These are phyloP conservation scores for Picathartes gymnocephalus DNA, from an alignment of 2,113 vertebrate genomes.

Conservation along the genomic window DNA sequence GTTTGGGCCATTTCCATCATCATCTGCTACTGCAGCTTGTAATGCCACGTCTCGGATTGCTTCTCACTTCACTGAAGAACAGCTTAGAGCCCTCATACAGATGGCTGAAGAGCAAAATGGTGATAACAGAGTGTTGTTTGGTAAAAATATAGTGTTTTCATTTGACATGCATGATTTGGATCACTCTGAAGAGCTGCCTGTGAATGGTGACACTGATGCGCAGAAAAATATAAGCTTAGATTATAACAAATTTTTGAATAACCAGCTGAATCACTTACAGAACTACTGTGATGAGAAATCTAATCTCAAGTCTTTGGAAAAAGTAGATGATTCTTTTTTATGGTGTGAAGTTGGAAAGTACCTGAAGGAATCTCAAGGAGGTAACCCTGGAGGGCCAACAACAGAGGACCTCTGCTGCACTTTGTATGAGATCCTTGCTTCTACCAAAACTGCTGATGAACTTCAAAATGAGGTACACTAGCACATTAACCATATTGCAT, in stretches of 20 bases:
- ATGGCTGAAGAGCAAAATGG: constrained; percentile 64
- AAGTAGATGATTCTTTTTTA: constrained; percentile 78
- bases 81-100: constrained; percentile 78
- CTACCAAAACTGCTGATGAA: constrained; percentile 87
- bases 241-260: constrained; percentile 84
- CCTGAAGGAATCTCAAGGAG: constrained; percentile 74
- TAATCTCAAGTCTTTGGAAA: constrained; percentile 55
- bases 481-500: not conserved
- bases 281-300: constrained; percentile 50
- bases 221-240: constrained; percentile 78
- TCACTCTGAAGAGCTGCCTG: constrained; percentile 78
- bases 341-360: constrained; percentile 89
- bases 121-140: constrained; percentile 72
- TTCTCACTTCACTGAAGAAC: constrained; percentile 75
- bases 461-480: constrained; percentile 93
- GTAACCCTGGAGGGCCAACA: constrained; percentile 82
- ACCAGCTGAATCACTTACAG: constrained; percentile 73
- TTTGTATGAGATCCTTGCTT: constrained; percentile 94
- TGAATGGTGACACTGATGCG: constrained; percentile 57
- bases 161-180: constrained; percentile 90
- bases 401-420: constrained; percentile 91
- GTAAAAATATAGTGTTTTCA: constrained; percentile 88
- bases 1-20: constrained; percentile 93
- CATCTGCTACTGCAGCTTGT: constrained; percentile 83
- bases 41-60: constrained; percentile 77